Evolutionary conservation across 2,888 invertebrate genomes (phyloP).

Genomic region (Tanytarsus gracilentus): DNA sequence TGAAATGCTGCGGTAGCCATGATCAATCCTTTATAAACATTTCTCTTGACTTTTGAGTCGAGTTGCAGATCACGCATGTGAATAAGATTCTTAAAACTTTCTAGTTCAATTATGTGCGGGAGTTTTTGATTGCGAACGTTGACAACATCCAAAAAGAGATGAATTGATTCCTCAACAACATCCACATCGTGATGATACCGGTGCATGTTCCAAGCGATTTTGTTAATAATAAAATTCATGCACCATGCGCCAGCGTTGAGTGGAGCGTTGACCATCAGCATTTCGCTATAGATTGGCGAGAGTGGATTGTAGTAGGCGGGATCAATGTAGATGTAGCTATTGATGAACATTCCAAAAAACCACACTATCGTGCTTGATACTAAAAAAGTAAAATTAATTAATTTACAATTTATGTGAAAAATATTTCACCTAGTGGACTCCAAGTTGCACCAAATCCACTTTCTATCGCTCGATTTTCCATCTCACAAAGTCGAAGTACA

Average conservation of each 20-base stretch:
- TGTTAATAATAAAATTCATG: conserved; percentile 3
- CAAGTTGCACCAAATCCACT: conserved; percentile 52
- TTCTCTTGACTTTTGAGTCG: conserved; percentile 23
- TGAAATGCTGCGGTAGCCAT: conserved; percentile 28
- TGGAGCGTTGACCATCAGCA: conserved; percentile 35
- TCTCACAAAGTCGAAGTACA: conserved; percentile 55
- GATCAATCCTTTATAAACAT: conserved; percentile 21
- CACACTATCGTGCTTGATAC: conserved; percentile 58
- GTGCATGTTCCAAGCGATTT: conserved; percentile 23
- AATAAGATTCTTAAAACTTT: conserved; percentile 13
- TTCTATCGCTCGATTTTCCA: conserved; percentile 54
- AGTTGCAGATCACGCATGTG: conserved; percentile 16
- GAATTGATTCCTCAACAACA: conserved; percentile 54
- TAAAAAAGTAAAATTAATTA: too few species aligned
- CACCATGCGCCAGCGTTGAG: not conserved
- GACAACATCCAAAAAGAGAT: conserved; percentile 50
- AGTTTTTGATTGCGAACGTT: conserved; percentile 47
- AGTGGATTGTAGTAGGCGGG: conserved; percentile 13
- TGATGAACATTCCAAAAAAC: conserved; percentile 58
- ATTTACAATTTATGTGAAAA: too few species aligned
- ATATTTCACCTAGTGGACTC: too few species aligned
- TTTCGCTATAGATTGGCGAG: not conserved
- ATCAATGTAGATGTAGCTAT: conserved; percentile 47
- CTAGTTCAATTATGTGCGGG: conserved; percentile 21
- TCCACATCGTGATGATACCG: conserved; percentile 32